Evolutionary conservation across 2,113 vertebrate species (phyloP).

Genomic region (Rhinichthys klamathensis): DNA sequence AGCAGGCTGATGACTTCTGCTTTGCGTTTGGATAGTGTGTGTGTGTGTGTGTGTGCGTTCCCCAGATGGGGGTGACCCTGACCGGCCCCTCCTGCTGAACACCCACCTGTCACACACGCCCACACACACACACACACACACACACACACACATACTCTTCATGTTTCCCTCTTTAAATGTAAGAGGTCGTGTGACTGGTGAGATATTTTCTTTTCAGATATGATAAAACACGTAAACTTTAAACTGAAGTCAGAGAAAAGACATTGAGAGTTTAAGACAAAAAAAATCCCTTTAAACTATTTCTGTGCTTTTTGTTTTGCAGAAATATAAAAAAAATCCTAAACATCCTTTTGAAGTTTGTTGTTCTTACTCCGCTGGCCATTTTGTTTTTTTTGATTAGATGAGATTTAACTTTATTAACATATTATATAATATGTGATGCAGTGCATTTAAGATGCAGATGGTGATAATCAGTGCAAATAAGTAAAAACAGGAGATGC

Average conservation of each 20-base stretch:
- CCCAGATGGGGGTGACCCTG: slow-evolving; percentile 79
- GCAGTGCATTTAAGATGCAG: too few species aligned
- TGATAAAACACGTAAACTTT: not conserved
- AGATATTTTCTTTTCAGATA: not conserved
- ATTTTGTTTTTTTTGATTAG: too few species aligned
- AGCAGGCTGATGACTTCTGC: slow-evolving; percentile 47
- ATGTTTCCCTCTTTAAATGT: not conserved
- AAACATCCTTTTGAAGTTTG: too few species aligned
- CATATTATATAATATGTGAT: too few species aligned
- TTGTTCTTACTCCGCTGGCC: too few species aligned
- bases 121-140: slow-evolving; percentile 58
- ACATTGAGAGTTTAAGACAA: not conserved
- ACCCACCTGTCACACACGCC: slow-evolving; percentile 75
- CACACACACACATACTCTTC: slow-evolving; percentile 45
- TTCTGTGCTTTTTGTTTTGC: not conserved
- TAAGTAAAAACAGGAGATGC: too few species aligned
- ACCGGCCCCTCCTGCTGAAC: slow-evolving; percentile 79
- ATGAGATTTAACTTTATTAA: too few species aligned
- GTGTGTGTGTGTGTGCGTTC: slow-evolving; percentile 25
- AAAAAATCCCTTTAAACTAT: not conserved
- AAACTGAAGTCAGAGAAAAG: not conserved
- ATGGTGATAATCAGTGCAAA: too few species aligned
- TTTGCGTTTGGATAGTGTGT: slow-evolving; percentile 25
- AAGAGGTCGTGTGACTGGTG: not conserved
- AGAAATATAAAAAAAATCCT: too few species aligned